Evolutionary conservation across 2,888 invertebrate species (phyloP).

Genomic region (Vanessa cardui): DNA sequence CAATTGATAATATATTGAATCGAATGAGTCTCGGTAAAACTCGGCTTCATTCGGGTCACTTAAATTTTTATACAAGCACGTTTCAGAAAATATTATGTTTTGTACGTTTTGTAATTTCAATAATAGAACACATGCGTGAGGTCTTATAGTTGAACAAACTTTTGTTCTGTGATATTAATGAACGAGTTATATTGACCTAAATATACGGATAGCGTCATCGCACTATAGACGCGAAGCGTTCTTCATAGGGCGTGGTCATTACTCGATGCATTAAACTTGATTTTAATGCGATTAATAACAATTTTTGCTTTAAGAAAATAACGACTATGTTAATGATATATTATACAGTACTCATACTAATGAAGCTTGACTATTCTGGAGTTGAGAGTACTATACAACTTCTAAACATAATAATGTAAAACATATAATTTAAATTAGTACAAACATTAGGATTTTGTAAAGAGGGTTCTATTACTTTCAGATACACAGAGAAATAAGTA

Average conservation of each 20-base stretch:
- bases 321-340: neutral
- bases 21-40: neutral
- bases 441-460: too few relatives aligned
- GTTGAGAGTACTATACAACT: too few relatives aligned
- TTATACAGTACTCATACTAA: neutral
- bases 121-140: neutral
- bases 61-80: neutral
- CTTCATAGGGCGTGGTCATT: conserved; percentile 62
- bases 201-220: conserved; percentile 73
- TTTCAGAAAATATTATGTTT: neutral
- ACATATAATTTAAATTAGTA: too few relatives aligned
- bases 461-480: too few relatives aligned
- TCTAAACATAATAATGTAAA: too few relatives aligned
- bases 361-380: too few relatives aligned
- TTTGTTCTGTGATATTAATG: conserved; percentile 66
- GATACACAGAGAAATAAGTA: neutral
- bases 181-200: conserved; percentile 72
- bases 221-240: conserved; percentile 48
- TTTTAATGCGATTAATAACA: conserved; percentile 21
- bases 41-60: neutral
- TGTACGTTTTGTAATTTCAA: neutral
- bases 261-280: conserved; percentile 43
- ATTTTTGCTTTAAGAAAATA: conserved; percentile 14
- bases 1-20: conserved; percentile 12
- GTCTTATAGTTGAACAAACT: conserved; percentile 10